Evolutionary conservation across 2,888 invertebrate species (phyloP), one percentile per base, ranked within the genome.

Genomic region (Plebejus melissa): DNA sequence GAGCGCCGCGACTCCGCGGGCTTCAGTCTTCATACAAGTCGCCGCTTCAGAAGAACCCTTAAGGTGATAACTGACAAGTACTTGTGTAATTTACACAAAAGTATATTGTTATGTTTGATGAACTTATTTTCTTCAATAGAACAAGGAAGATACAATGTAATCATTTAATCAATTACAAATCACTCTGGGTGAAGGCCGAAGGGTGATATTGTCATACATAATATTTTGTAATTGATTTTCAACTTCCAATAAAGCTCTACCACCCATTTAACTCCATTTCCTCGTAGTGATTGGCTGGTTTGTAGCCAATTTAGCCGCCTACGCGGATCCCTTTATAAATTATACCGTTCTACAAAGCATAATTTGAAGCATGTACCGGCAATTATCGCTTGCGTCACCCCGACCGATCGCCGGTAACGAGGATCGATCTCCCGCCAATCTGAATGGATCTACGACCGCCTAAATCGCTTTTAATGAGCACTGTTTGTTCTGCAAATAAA

Each of bases 381-480:
- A 36, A 65, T 65, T 65, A 65, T 65, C 16, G 65, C 65, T 65
- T 65, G 28, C 65, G 65, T 65, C 65, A 65, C 32, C 65, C 22
- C 65, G 13, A 65, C 11, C 71, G 46, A 41, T 71, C 46, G 5
- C 22, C 11, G 11, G 71, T 46, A 71, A 71, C 71, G 71, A 71
- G 87, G 85, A 82, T 87, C 86, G 86, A 84, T 85, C 84, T 80
- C 82, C 83, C 83, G 83, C 84, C 85, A 84, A 85, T 88, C 83
- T 82, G 81, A 84, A 85, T 85, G 80, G 82, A 83, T 84, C 82
- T 84, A 83, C 82, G 80, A 81, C 81, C 83, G 82, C 81, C 82
- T 82, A 86, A 86, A 88, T 84, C 81, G 81, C 79, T 83, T 85
- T 84, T 88, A 90, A 90, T 88, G 86, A 87, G 81, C 80, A 80